Evolutionary conservation across 2,888 invertebrate genomes (phyloP).

Genomic region (Thereva nobilitata): DNA sequence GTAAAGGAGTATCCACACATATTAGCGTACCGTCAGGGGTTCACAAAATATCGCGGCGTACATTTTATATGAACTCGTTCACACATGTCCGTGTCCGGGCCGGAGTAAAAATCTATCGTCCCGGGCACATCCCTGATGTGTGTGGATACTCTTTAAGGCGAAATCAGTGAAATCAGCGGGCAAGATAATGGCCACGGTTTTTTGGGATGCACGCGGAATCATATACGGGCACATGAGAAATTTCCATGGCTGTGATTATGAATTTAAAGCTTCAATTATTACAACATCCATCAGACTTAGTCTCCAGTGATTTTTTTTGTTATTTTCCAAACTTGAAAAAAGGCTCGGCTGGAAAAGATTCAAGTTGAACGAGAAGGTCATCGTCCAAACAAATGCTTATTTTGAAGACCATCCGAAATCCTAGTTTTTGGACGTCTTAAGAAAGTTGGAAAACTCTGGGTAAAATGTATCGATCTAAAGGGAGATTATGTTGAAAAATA

Average conservation of each 20-base stretch:
- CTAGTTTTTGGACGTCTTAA: slow-evolving; percentile 8
- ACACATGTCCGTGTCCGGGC: too few relatives aligned
- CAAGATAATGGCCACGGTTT: too few relatives aligned
- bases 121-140: too few relatives aligned
- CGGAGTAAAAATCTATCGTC: too few relatives aligned
- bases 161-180: too few relatives aligned
- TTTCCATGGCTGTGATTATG: slow-evolving; percentile 2
- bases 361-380: background rate
- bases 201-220: too few relatives aligned
- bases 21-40: too few relatives aligned
- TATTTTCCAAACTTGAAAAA: slow-evolving; percentile 4
- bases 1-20: too few relatives aligned
- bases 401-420: slow-evolving; percentile 4
- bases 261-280: background rate
- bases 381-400: slow-evolving; percentile 3
- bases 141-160: too few relatives aligned
- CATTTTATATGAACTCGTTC: too few relatives aligned
- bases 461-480: background rate
- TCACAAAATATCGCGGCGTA: too few relatives aligned
- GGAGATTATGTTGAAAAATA: slow-evolving; percentile 7
- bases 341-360: background rate
- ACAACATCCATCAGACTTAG: background rate
- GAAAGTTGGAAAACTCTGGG: background rate
- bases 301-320: background rate
- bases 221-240: background rate